Percentiles rank a stretch among this genome's conserved stretches.
Conservation (phyloP, 92 coral and sea anemone genomes). For the Anthopleura xanthogrammica region DNA sequence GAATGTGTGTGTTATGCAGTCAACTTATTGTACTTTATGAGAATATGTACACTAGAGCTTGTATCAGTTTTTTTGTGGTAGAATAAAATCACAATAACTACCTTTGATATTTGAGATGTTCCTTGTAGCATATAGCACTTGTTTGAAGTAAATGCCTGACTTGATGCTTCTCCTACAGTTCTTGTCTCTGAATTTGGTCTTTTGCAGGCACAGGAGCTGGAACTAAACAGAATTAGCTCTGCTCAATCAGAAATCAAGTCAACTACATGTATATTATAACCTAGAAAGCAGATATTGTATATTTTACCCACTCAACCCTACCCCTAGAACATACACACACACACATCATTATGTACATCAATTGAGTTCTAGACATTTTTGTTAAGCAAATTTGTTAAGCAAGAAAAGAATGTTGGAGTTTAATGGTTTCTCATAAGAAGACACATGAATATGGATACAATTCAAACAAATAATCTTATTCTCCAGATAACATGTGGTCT, state of each 20-base stretch:
- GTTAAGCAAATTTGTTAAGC: too few relatives aligned
- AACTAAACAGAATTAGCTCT: conserved; percentile 10
- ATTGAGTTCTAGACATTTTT: not conserved
- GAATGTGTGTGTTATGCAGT: too few relatives aligned
- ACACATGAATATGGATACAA: too few relatives aligned
- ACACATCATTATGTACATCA: not conserved
- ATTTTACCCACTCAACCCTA: too few relatives aligned
- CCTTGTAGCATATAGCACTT: conserved; percentile 68
- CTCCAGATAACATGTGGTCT: too few relatives aligned
- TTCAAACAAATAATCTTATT: too few relatives aligned
- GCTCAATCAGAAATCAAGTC: too few relatives aligned
- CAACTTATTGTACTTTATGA: too few relatives aligned
- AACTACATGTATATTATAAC: too few relatives aligned
- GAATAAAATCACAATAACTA: conserved; percentile 1
- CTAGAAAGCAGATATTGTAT: too few relatives aligned
- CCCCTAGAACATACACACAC: not conserved
- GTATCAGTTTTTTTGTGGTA: not conserved
- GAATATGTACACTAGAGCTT: too few relatives aligned
- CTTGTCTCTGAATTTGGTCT: conserved; percentile 26
- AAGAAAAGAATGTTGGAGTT: too few relatives aligned
- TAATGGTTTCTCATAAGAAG: not conserved
- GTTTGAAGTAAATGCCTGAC: conserved; percentile 45
- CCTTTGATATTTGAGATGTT: conserved; percentile 78
- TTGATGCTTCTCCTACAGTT: conserved; percentile 58
- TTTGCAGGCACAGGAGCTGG: conserved; percentile 18